Evolutionary conservation across 2,888 invertebrate genomes (phyloP), one percentile per base, ranked within the genome.

Genomic region (Lithophane socia): DNA sequence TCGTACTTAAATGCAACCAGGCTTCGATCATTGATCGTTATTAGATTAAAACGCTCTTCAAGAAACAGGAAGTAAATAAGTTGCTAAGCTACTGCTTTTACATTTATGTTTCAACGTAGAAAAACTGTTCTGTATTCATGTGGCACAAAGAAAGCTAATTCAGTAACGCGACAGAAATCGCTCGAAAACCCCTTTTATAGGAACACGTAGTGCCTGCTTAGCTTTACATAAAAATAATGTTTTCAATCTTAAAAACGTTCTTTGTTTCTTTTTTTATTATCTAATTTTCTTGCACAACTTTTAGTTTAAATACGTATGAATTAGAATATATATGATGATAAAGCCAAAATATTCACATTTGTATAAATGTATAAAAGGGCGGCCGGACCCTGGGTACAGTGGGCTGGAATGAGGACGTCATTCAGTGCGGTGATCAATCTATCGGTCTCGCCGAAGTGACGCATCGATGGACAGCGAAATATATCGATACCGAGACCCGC

Each of bases 361-460:
- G 60, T 83, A 79, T 76, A 69, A 81, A 72, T 70, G 56, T 73
- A 85, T 70, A 82, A 77, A 82, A 85, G 67, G 79, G 80, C 73
- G 77, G 74, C 72, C 85, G 83, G 83, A 80, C 84, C 83, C 80
- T 78, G 76, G 88, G 86, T 77, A 89, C 86, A 87, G 88, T 89
- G 89, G 89, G 90, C 84, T 87, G 91, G 90, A 92, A 93, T 93
- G 92, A 92, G 94, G 87, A 93, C 92, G 92, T 94, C 94, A 92
- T 91, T 93, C 91, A 90, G 86, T 89, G 86, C 90, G 93, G 95
- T 94, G 94, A 95, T 95, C 95, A 95, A 95, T 95, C 95, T 95
- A 93, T 90, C 91, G 91, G 88, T 86, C 90, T 87, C 89, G 87
- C 88, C 89, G 80, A 89, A 91, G 92, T 94, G 94, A 94, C 95